Base-by-base conservation (phyloP, 2,113 vertebrate genomes). In the Pterophyllum scalare region DNA sequence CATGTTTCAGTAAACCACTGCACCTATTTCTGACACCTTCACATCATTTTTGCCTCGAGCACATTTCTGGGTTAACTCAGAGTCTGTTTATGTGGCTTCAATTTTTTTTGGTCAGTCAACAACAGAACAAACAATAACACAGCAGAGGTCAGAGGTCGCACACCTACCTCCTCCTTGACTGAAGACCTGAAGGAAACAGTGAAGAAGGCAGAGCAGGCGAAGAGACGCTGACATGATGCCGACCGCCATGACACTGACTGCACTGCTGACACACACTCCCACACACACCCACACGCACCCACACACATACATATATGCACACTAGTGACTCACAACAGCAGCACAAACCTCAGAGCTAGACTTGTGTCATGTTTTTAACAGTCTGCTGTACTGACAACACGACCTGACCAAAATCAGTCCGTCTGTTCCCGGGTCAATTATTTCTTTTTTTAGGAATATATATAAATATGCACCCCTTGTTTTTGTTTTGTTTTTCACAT, bases 191-290 rank as follows among this genome's bases (percentile, higher is more conserved):
- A 94, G 87, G 79, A 91, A 80, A 59, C 86, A 79, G 26, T 33
- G 46, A 2, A 94, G 60, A 52, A 94, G 67, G 67, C 4, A 82
- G 24, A 93, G 60, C 11, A 14, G 79, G 28, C 88, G 67, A 14
- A 88, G 49, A 61, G 78, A 80, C 12, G 31, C 85, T 80, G 85
- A 82, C 94, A 95, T 94, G 87, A 79, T 86, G 82, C 28, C 31
- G 59, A 64, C 81, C 43, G 56, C 89, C 82, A 81, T 81, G 82
- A 81, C 88, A 80, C 86, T 59, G 77, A 67, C 56, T 14, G 43
- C 2, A 20, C 43, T 49, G 10, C 43, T 28, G 43, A 70, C 65
- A 28, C 65, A 20, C 40, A 46, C n/a, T n/a, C n/a, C n/a, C 64
- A 46, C 5, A 46, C 46, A 2, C 38, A 40, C 7, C 4, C 35